Percentiles rank a stretch among this genome's conserved stretches.
These are phyloP conservation scores for Tragelaphus buxtoni DNA, from an alignment of 2,113 vertebrate species.

Conservation along the genomic window DNA sequence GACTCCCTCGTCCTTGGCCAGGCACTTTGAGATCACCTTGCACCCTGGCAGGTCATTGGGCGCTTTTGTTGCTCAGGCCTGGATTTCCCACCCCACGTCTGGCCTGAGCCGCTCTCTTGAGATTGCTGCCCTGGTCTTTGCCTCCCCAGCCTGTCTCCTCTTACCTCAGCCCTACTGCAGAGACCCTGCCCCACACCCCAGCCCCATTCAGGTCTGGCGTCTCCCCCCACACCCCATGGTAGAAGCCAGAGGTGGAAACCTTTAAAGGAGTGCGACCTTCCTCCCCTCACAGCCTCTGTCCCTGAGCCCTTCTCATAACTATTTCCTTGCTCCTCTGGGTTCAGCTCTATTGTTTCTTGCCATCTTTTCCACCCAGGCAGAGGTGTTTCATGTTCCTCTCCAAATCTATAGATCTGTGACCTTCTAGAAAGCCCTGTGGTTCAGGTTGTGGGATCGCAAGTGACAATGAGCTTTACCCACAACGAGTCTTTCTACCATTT, in stretches of 20 bases:
- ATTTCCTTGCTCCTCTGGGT: background rate
- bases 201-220: background rate
- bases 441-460: background rate
- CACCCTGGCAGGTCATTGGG: background rate
- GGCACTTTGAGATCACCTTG: background rate
- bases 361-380: background rate
- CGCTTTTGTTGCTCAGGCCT: background rate
- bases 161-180: background rate
- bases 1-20: background rate
- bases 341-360: background rate
- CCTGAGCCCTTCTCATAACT: background rate
- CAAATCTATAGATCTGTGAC: background rate
- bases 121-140: background rate
- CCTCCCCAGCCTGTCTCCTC: background rate
- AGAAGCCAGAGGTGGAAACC: background rate
- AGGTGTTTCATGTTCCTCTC: background rate
- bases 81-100: background rate
- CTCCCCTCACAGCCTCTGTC: background rate
- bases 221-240: fast-evolving
- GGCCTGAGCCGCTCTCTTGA: background rate
- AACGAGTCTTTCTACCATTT: background rate
- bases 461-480: background rate
- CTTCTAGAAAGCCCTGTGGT: background rate
- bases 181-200: background rate
- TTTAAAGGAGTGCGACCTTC: background rate